A percentile compares a stretch with the other conserved stretches of the same genome.
phyloP scores from a whole-genome alignment of 1,140 invertebrate species.

The Solen grandis region DNA sequence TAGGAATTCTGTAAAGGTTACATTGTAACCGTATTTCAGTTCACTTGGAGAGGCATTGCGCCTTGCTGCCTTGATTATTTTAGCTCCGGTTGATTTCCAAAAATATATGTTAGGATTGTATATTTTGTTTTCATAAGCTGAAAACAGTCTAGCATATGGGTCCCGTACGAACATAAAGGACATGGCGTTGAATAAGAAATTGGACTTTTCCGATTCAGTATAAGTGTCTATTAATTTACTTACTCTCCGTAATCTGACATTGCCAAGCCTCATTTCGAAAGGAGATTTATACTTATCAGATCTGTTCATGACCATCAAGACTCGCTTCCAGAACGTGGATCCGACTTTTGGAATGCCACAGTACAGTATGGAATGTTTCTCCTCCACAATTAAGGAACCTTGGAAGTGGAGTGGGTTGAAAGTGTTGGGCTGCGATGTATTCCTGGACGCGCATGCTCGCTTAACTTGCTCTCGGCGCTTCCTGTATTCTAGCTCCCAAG shows the following conservation, averaged over 20 bases:
- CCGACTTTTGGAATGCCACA: constrained; percentile 50
- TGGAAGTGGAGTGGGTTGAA: not conserved
- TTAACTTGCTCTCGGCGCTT: not conserved
- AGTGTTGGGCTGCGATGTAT: not conserved
- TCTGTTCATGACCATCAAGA: not conserved
- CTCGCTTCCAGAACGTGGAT: constrained; percentile 37
- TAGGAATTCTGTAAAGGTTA: constrained; percentile 51
- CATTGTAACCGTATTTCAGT: constrained; percentile 22
- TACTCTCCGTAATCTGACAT: not conserved
- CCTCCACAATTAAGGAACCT: not conserved
- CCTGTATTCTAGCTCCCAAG: not conserved
- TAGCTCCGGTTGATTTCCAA: not conserved
- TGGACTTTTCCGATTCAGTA: not conserved
- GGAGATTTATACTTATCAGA: not conserved
- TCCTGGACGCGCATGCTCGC: not conserved
- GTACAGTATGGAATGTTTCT: not conserved
- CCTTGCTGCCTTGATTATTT: not conserved
- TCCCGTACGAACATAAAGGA: constrained; percentile 48
- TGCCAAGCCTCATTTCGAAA: not conserved
- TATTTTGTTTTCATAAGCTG: constrained; percentile 45
- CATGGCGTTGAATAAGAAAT: not conserved
- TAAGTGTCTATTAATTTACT: not conserved
- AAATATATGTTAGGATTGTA: constrained; percentile 15
- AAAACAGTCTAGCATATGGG: constrained; percentile 43
- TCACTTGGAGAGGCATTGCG: not conserved